These are phyloP conservation scores for Diorhabda elongata DNA, from an alignment of 1,140 invertebrate species.

Conservation along the genomic window DNA sequence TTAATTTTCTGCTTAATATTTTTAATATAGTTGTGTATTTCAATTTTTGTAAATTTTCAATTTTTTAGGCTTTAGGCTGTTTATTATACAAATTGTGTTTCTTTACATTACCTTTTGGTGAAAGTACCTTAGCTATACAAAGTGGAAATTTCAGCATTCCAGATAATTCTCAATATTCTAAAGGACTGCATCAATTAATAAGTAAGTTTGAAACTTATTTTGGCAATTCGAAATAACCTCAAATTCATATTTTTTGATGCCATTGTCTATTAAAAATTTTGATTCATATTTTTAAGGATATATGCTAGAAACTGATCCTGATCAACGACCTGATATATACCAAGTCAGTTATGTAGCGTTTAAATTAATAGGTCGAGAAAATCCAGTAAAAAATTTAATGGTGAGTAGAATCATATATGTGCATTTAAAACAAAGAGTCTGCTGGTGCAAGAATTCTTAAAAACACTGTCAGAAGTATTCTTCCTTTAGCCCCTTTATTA, in stretches of 20 bases:
- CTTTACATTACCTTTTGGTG: conserved; percentile 89
- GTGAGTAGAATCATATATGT: conserved; percentile 49
- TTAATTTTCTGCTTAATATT: conserved; percentile 3
- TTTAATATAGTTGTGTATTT: too few species aligned
- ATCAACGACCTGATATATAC: conserved; percentile 82
- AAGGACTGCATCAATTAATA: conserved; percentile 55
- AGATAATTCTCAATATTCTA: conserved; percentile 74
- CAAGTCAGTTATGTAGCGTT: conserved; percentile 82
- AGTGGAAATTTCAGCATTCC: conserved; percentile 86
- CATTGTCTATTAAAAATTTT: background rate
- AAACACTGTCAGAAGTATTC: background rate
- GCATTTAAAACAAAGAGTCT: conserved; percentile 6
- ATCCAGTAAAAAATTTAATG: conserved; percentile 79
- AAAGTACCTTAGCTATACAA: conserved; percentile 90
- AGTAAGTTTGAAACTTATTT: conserved; percentile 41
- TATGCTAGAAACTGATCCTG: conserved; percentile 80
- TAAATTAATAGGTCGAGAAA: conserved; percentile 66
- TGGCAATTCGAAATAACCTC: background rate
- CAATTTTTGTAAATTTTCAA: background rate
- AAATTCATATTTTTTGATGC: background rate
- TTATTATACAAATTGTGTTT: conserved; percentile 89
- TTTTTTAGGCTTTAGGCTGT: conserved; percentile 78
- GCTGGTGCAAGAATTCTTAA: background rate
- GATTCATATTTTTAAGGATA: conserved; percentile 54
- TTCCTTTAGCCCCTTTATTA: too few species aligned